Conservation (phyloP, 1,140 invertebrate genomes). For the Eulimnadia texana region DNA sequence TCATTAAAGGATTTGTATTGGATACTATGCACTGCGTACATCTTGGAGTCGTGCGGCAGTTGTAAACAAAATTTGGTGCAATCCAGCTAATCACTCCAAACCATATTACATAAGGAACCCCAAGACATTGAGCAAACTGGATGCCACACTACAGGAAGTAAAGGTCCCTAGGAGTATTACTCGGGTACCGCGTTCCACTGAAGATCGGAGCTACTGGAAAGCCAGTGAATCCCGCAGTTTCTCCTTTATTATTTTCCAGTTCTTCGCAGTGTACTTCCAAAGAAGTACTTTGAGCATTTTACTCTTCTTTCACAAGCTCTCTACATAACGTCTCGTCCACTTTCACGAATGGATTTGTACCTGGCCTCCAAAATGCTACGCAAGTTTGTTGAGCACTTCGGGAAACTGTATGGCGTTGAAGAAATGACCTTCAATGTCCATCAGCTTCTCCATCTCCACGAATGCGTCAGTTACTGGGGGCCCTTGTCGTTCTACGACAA, state of each 20-base stretch:
- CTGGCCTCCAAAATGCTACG: background rate
- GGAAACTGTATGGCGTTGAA: background rate
- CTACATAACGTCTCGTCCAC: background rate
- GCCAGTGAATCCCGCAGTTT: background rate
- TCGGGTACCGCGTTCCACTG: background rate
- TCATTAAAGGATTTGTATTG: background rate
- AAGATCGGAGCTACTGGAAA: background rate
- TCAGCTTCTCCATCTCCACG: background rate
- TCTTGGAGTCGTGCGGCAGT: background rate
- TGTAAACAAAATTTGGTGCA: background rate
- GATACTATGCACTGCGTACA: conserved; percentile 1
- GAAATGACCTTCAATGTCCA: conserved; percentile 3
- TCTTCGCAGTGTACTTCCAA: background rate
- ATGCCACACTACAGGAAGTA: background rate
- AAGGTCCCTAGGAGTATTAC: background rate
- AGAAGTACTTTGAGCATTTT: background rate
- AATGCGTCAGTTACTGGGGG: background rate
- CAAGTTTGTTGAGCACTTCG: background rate
- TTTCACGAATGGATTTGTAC: background rate
- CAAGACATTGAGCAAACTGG: background rate
- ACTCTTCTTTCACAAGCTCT: background rate
- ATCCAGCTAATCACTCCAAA: background rate
- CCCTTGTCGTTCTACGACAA: background rate
- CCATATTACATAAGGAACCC: background rate
- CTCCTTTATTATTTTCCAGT: background rate